Percentiles rank a stretch among this genome's conserved stretches.
Evolutionary conservation across 2,113 vertebrate genomes (phyloP).

Genomic region (Microcebus murinus): DNA sequence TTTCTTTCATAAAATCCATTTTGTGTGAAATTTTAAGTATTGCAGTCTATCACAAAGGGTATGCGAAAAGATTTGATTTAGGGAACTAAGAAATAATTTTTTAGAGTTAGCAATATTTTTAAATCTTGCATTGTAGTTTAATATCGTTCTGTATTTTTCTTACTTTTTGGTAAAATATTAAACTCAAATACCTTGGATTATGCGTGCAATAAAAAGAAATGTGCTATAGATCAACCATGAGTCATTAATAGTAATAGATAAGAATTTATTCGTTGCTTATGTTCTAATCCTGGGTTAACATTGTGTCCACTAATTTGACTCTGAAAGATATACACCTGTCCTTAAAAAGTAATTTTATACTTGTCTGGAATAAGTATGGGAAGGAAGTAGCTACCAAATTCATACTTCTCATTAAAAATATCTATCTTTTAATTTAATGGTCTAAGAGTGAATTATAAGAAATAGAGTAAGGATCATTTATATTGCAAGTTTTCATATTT

Average conservation of each 20-base stretch:
- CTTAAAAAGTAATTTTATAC: not conserved
- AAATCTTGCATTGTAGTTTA: not conserved
- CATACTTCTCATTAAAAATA: not conserved
- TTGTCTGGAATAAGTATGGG: constrained; percentile 11
- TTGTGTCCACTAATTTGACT: not conserved
- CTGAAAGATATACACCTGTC: not conserved
- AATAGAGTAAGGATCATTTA: constrained; percentile 54
- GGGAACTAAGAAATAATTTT: not conserved
- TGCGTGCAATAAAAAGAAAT: not conserved
- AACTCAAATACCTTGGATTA: constrained; percentile 5
- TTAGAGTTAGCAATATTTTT: not conserved
- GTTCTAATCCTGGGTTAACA: not conserved
- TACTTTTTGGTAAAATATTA: not conserved
- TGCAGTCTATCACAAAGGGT: not conserved
- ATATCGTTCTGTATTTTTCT: not conserved
- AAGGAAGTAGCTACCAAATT: not conserved
- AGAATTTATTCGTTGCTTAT: constrained; percentile 52
- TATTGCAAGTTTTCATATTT: constrained; percentile 67
- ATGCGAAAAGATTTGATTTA: not conserved
- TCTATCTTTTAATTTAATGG: not conserved
- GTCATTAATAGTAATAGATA: constrained; percentile 30
- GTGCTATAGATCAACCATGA: not conserved
- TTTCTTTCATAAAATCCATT: constrained; percentile 41
- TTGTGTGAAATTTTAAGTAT: constrained; percentile 21
- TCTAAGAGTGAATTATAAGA: constrained; percentile 50